Base-by-base conservation (phyloP, 2,888 invertebrate genomes). In the Alloscopus bannaensis region DNA sequence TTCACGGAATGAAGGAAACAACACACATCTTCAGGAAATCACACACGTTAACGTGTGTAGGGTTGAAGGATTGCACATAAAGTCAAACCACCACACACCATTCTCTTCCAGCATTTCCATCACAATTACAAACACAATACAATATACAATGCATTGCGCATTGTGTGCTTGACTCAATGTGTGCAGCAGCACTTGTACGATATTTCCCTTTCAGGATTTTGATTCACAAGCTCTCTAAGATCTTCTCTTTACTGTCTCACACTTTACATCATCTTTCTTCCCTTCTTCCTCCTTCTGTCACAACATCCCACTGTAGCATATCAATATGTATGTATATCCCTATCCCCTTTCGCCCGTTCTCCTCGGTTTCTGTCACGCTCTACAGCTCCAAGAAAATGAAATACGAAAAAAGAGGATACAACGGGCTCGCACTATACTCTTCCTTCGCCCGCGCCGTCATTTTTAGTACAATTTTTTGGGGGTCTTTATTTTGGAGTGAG, bases 281-380 rank as follows among this genome's bases (percentile, higher is more conserved):
- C 52, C 55, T 36, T 45, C 40, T 47, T 72, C 55, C 52, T 40
- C 55, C 18, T 42, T 65, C 73, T 65, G 65, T 73, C 73, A 64
- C 73, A 73, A 73, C 73, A 73, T 73, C 50, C 62, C 72, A 72
- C 62, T 55, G 64, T n/a, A n/a, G n/a, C n/a, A 50, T 55, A 73
- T 55, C 57, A 73, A 73, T 73, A 36, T n/a, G n/a, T n/a, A n/a
- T n/a, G n/a, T n/a, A n/a, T 36, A 73, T 73, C 65, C 73, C 65
- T 64, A 50, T 40, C 68, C 68, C 62, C 69, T 68, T 68, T 68
- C 42, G 18, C 57, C 29, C 73, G 66, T 75, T 66, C 75, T 75
- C 66, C 66, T 71, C 50, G 64, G 20, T 68, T 75, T 60, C 66
- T 76, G 76, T 76, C 76, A 76, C 76, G 76, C 76, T 76, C 75